These are phyloP conservation scores for Eristalis pertinax DNA, from an alignment of 2,888 invertebrate species.

Conservation along the genomic window DNA sequence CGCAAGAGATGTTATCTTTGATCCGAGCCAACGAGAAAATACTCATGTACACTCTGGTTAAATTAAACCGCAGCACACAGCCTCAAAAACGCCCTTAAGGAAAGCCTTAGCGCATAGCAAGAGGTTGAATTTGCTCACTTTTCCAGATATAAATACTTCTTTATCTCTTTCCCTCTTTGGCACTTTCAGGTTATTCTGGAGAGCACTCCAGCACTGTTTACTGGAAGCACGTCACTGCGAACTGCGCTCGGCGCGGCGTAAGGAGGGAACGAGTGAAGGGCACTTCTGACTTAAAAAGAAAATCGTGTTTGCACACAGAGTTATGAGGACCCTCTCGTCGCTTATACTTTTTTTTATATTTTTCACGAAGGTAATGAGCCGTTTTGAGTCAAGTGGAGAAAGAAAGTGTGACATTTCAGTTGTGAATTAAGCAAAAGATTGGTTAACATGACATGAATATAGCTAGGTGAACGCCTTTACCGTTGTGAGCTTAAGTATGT, in stretches of 20 bases:
- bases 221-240: constrained; percentile 35
- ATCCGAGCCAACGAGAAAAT: constrained; percentile 18
- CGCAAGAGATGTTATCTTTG: constrained; percentile 8
- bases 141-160: constrained; percentile 42
- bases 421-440: not conserved
- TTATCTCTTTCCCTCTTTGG: constrained; percentile 29
- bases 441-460: not conserved
- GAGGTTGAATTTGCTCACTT: constrained; percentile 54
- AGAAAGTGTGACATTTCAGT: not conserved
- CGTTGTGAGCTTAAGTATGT: no score
- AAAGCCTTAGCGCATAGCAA: constrained; percentile 1
- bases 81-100: constrained; percentile 7
- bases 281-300: constrained; percentile 45
- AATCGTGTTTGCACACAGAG: constrained; percentile 37
- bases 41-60: constrained; percentile 27
- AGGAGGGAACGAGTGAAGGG: constrained; percentile 34
- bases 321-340: constrained; percentile 30
- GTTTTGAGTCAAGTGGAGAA: not conserved
- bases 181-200: constrained; percentile 32
- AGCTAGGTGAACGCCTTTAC: not conserved
- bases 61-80: constrained; percentile 5
- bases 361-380: constrained; percentile 33
- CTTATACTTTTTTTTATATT: constrained; percentile 10
- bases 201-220: constrained; percentile 47
- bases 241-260: not conserved